Evolutionary conservation across 1,140 invertebrate species (phyloP).

Genomic region (Drosophila pseudoobscura): DNA sequence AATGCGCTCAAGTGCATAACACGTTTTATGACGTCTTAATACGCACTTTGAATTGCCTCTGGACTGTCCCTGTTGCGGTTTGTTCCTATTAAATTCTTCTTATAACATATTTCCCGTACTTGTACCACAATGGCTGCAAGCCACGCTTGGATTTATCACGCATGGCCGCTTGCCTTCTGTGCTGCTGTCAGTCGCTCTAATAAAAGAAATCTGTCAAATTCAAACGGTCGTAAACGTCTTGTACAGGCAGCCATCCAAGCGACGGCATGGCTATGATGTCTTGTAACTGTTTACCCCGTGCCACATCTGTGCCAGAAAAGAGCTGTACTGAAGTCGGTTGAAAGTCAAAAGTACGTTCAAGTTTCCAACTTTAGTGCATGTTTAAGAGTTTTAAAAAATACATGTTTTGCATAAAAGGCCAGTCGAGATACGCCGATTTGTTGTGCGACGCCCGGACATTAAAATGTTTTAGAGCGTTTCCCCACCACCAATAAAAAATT

Average conservation of each 20-base stretch:
- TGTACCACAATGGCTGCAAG: constrained; percentile 1
- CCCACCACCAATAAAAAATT: background rate
- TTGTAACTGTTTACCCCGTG: constrained; percentile 62
- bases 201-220: constrained; percentile 82
- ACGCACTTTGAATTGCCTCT: constrained; percentile 48
- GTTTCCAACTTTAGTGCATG: no score
- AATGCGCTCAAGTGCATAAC: constrained; percentile 57
- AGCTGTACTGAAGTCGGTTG: constrained; percentile 36
- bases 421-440: no score
- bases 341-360: no score
- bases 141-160: constrained; percentile 52
- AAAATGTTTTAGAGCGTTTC: no score
- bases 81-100: constrained; percentile 70
- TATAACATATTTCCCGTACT: constrained; percentile 8
- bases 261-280: constrained; percentile 39
- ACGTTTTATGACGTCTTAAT: constrained; percentile 71
- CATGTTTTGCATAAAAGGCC: background rate
- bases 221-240: constrained; percentile 79
- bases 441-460: no score
- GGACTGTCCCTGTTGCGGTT: constrained; percentile 46
- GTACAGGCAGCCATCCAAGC: constrained; percentile 35
- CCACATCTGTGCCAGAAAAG: background rate
- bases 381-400: no score
- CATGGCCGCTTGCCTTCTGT: constrained; percentile 56
- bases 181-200: constrained; percentile 69